These are phyloP conservation scores for Astyanax mexicanus DNA, from an alignment of 2,797 vertebrate genomes.

Conservation along the genomic window DNA sequence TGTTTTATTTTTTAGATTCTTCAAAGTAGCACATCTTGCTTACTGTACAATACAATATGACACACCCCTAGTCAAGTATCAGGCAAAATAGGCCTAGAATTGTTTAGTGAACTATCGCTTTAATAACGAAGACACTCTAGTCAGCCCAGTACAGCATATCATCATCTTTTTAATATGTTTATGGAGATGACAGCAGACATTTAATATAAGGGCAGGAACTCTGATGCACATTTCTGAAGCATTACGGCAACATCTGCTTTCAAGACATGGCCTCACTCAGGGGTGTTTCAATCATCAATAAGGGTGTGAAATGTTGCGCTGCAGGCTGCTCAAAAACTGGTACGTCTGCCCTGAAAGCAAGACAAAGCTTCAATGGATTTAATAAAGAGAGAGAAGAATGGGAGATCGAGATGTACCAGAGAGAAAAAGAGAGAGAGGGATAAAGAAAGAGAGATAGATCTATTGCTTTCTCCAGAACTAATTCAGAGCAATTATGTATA, in stretches of 20 bases:
- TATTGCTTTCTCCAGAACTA: neutral
- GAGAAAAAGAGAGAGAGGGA: neutral
- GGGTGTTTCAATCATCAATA: neutral
- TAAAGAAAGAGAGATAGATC: neutral
- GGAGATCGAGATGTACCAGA: neutral
- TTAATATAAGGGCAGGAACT: slow-evolving; percentile 9
- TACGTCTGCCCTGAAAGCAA: neutral
- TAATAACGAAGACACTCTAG: neutral
- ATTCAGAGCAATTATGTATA: slow-evolving; percentile 15
- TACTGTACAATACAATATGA: too few species aligned
- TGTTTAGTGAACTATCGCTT: too few species aligned
- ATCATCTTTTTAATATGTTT: slow-evolving; percentile 14
- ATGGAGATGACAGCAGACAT: slow-evolving; percentile 20
- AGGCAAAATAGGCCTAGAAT: too few species aligned
- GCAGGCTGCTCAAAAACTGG: neutral
- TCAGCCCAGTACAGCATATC: neutral
- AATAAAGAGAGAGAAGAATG: neutral
- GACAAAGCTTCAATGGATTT: neutral
- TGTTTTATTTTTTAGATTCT: too few species aligned
- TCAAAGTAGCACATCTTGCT: too few species aligned
- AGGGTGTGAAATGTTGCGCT: neutral
- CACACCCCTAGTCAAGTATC: too few species aligned
- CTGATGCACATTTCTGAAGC: slow-evolving; percentile 1
- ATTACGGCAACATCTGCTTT: slow-evolving; percentile 4
- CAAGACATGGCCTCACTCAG: neutral